Percentiles rank a stretch among this genome's conserved stretches.
These are phyloP conservation scores for Glomeris marginata DNA, from an alignment of 2,888 invertebrate genomes.

Conservation along the genomic window DNA sequence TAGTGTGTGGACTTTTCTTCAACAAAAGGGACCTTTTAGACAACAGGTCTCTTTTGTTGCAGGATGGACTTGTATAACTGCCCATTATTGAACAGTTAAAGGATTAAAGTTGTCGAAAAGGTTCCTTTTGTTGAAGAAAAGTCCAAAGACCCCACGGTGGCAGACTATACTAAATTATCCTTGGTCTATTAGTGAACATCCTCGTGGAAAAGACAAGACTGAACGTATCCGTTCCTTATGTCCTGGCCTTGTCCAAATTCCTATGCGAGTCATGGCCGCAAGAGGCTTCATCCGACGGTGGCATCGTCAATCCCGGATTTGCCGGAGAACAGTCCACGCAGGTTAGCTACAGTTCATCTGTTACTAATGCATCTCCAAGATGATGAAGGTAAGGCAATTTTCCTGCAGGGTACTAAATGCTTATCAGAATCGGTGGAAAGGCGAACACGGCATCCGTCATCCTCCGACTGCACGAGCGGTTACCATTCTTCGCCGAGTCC, in stretches of 20 bases:
- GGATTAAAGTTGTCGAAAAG: too few species aligned
- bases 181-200: conserved; percentile 42
- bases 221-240: conserved; percentile 57
- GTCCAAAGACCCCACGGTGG: neutral
- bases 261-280: conserved; percentile 46
- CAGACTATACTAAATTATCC: neutral
- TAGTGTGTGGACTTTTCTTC: too few species aligned
- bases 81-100: too few species aligned
- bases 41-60: too few species aligned
- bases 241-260: conserved; percentile 41
- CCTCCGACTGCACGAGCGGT: conserved; percentile 43
- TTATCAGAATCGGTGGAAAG: neutral
- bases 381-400: neutral
- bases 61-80: too few species aligned
- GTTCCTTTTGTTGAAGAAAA: too few species aligned
- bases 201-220: conserved; percentile 55
- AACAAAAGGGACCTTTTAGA: too few species aligned
- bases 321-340: conserved; percentile 39
- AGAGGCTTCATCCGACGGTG: conserved; percentile 46
- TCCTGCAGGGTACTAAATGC: neutral
- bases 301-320: conserved; percentile 55
- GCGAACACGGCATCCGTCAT: conserved; percentile 32
- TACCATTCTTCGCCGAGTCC: conserved; percentile 39
- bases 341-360: neutral
- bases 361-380: neutral